Percentiles rank a stretch among this genome's conserved stretches.
Conservation (phyloP, 2,113 vertebrate species). For the Peromyscus maniculatus region DNA sequence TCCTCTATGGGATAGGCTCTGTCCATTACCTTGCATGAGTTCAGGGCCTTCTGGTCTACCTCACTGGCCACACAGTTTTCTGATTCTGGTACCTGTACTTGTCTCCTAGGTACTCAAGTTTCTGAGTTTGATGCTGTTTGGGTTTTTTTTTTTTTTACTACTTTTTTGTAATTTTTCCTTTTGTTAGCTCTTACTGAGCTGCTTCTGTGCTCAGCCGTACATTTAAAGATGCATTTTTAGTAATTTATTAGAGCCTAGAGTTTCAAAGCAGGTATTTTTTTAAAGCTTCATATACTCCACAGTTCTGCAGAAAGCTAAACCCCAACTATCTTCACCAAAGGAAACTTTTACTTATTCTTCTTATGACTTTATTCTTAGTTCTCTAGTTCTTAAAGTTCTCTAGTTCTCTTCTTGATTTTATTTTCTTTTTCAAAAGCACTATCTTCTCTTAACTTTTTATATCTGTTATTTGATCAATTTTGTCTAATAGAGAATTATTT, state of each 20-base stretch:
- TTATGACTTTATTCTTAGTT: constrained; percentile 5
- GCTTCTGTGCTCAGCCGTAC: constrained; percentile 6
- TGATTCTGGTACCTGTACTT: background rate
- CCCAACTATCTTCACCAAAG: background rate
- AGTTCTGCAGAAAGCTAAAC: background rate
- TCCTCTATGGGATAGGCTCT: background rate
- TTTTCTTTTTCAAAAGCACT: background rate
- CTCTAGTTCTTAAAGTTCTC: constrained; percentile 10
- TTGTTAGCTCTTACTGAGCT: background rate
- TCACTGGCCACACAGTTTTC: background rate
- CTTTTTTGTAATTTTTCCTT: background rate
- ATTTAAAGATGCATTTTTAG: constrained; percentile 28
- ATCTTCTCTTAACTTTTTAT: background rate
- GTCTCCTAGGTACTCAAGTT: background rate
- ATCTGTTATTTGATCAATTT: constrained; percentile 48
- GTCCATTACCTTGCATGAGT: rapidly evolving
- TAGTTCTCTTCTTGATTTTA: constrained; percentile 26
- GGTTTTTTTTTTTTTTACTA: background rate
- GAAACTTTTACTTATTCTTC: constrained; percentile 26
- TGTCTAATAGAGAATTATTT: constrained; percentile 18
- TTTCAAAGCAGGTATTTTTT: background rate
- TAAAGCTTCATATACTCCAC: background rate
- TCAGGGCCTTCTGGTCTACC: background rate
- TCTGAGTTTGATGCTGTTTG: constrained; percentile 1
- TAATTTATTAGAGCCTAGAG: constrained; percentile 34